A percentile compares a stretch with the other conserved stretches of the same genome.
phyloP scores from a whole-genome alignment of 2,113 vertebrate species.

The Pseudonaja textilis region DNA sequence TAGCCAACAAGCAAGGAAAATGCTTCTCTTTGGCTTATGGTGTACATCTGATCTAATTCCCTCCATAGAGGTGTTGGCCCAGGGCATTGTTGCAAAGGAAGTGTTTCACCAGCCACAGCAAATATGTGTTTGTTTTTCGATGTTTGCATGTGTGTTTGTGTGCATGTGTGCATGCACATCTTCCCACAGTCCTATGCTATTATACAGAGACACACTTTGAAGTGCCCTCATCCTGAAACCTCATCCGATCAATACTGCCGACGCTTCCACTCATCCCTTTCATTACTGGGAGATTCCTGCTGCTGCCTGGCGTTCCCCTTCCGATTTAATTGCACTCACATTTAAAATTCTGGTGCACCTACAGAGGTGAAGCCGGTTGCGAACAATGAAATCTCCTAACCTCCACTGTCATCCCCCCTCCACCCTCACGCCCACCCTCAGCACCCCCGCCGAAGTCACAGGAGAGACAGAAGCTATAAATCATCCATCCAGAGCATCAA shows the following conservation, averaged over 20 bases:
- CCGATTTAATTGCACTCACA: conserved; percentile 64
- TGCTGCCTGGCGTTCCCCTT: conserved; percentile 60
- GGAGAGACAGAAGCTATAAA: conserved; percentile 64
- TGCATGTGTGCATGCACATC: not conserved
- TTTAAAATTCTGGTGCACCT: conserved; percentile 66
- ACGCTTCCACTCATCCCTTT: conserved; percentile 28
- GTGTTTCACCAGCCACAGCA: not conserved
- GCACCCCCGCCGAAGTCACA: conserved; percentile 31
- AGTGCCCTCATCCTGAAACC: conserved; percentile 42
- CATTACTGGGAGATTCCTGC: conserved; percentile 60
- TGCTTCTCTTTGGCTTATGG: conserved; percentile 21
- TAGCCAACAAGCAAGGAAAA: conserved; percentile 36
- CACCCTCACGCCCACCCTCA: no score
- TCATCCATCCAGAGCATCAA: conserved; percentile 61
- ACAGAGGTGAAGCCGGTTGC: conserved; percentile 48
- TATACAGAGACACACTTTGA: conserved; percentile 41
- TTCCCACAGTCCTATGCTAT: conserved; percentile 30
- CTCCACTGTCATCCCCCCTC: conserved; percentile 12
- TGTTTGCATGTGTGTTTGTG: not conserved
- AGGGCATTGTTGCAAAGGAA: conserved; percentile 6
- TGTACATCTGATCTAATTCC: conserved; percentile 36
- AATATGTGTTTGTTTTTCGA: not conserved
- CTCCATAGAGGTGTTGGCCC: conserved; percentile 24
- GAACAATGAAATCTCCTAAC: conserved; percentile 66
- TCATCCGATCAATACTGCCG: conserved; percentile 50